Evolutionary conservation across 1,140 invertebrate genomes (phyloP), one percentile per base, ranked within the genome.

Genomic region (Tribolium castaneum): DNA sequence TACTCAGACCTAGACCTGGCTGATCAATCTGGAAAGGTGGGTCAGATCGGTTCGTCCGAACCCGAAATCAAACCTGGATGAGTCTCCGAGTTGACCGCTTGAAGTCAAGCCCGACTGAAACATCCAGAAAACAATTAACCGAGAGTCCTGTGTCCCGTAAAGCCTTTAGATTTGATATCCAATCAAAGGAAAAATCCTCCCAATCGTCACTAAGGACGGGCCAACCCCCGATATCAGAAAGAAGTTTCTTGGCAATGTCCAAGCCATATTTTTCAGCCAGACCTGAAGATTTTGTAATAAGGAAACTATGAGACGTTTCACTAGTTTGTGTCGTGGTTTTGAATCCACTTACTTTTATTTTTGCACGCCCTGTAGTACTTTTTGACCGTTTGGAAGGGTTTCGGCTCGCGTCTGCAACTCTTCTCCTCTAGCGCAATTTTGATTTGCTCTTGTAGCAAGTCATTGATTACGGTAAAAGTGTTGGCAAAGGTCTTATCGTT

Each of bases 41-140:
- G 19, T 25, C n/a, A 22, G 14, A 12, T 70, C 13, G 12, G 16
- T 22, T 5, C 1, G 4, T 30, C 6, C 6, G 5, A 5, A 6
- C 1, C 22, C 19, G 3, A 56, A 56, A 30, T 56, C 93, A 90
- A 89, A 96, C 94, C 88, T 96, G 94, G 80, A 97, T 94, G 34
- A 95, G 90, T 52, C 95, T 89, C 73, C 90, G 90, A 0, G 93
- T 94, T 34, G 93, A 94, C 85, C 97, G 97, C 86, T 95, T 95
- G 12, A 95, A 89, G 87, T 97, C 95, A 3, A 94, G 92, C 3
- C 92, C 91, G 54, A 97, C 92, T 51, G 93, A 95, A 80, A 97
- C 94, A 81, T 96, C 94, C 12, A 98, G 89, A 82, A 97, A 92
- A 83, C 97, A 96, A 85, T 96, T 94, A 51, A 95, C 92, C 2